phyloP scores from a whole-genome alignment of 2,113 vertebrate species.

The Tachysurus fulvidraco region DNA sequence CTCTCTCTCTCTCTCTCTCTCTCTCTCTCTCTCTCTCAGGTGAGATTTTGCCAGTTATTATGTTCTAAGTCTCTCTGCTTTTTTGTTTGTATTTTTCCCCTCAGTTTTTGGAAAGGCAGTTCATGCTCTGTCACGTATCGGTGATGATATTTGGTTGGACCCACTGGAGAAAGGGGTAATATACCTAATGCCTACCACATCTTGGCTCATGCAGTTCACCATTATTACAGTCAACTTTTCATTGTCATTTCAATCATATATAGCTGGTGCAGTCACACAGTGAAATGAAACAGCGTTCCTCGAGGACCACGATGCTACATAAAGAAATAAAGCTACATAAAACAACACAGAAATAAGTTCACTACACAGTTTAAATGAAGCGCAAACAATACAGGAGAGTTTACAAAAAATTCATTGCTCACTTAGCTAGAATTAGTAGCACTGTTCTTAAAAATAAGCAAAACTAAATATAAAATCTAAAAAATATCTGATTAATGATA shows the following conservation, averaged over 20 bases:
- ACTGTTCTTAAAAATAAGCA: too few species aligned
- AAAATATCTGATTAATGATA: too few species aligned
- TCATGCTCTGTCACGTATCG: constrained; percentile 83
- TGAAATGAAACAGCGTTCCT: too few species aligned
- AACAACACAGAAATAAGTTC: too few species aligned
- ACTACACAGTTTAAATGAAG: too few species aligned
- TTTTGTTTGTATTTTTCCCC: neutral
- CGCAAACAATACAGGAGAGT: neutral
- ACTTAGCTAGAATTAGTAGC: too few species aligned
- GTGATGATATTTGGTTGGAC: constrained; percentile 89
- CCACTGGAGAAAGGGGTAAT: constrained; percentile 85
- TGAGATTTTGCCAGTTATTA: neutral
- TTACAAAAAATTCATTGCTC: too few species aligned
- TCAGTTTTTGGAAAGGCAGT: constrained; percentile 88
- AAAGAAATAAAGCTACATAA: neutral
- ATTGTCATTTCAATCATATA: too few species aligned
- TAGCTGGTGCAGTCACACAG: too few species aligned
- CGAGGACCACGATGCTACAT: neutral
- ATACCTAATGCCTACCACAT: neutral
- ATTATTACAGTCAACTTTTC: neutral
- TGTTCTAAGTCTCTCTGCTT: neutral
- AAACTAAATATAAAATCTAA: too few species aligned
- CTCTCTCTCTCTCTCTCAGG: neutral
- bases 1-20: neutral
- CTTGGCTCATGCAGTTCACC: neutral